Base-by-base conservation (phyloP, 2,888 invertebrate species). In the Cephus nigrinus region DNA sequence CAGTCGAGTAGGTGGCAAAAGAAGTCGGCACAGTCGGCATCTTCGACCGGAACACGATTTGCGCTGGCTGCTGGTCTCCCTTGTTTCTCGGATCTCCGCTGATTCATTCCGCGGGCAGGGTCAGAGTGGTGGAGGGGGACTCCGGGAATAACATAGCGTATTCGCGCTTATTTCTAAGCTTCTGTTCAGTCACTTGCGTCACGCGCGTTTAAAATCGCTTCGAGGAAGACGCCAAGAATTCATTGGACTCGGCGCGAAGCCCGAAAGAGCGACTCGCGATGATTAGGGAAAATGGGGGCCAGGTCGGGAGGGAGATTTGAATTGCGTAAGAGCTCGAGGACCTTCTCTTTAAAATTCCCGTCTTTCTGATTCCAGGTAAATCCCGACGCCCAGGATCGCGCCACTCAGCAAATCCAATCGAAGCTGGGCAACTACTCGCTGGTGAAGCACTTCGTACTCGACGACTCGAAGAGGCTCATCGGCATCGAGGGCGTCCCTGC, bases 371-470 rank as follows among this genome's bases (percentile, higher is more conserved):
- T 90, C 5, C 93, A 96, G 96, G 95, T 95, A 88, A 94, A 92
- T 80, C 91, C 94, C 92, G 88, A 93, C 93, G 87, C 93, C 92
- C 91, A 90, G 80, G 91, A 91, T 82, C 87, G 90, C 55, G 87
- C 90, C 84, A 94, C 94, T 86, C 95, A 95, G 90, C 95, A 95
- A 91, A 95, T 96, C 87, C 95, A 95, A 91, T 94, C 93, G 84
- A 95, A 94, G 89, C 93, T 96, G 81, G 96, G 96, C 80, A 94
- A 95, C 91, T 96, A 94, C 91, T 93, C 94, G 80, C 92, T 94
- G 85, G 94, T 96, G 81, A 94, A 94, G 92, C 94, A 94, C 84
- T 93, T 94, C 85, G 92, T 95, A 87, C 85, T 91, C 82, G 94
- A 94, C 87, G 95, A 95, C 88, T 94, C 94, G 80, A 93, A 93